These are phyloP conservation scores for cat (Felis catus) DNA, from an alignment of 2,113 vertebrate genomes.

Conservation along the genomic window DNA sequence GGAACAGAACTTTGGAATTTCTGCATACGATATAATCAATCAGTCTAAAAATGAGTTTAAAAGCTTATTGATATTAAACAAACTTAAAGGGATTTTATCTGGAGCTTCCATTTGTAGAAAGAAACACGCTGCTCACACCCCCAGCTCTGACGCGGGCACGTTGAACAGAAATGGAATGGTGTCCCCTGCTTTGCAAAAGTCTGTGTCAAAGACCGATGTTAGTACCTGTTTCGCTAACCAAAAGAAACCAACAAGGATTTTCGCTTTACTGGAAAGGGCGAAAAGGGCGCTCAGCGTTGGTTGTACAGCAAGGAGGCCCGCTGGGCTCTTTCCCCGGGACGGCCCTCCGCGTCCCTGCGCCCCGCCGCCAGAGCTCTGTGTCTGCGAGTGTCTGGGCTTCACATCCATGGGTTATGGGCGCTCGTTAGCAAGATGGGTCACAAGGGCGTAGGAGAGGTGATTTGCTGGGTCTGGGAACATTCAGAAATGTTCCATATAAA, in stretches of 20 bases:
- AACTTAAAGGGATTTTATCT: too few species aligned
- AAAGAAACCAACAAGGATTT: neutral
- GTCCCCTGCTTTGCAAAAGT: neutral
- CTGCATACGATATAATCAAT: neutral
- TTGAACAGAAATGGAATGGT: neutral
- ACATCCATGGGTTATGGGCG: neutral
- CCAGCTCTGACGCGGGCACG: too few species aligned
- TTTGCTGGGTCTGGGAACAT: neutral
- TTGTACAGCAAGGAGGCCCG: too few species aligned
- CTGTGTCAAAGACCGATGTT: neutral
- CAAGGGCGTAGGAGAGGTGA: neutral
- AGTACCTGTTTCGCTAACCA: neutral
- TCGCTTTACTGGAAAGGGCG: neutral
- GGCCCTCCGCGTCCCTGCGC: rapidly evolving
- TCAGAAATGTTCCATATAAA: too few species aligned
- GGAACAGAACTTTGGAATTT: neutral
- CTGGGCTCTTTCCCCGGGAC: neutral
- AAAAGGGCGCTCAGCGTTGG: neutral
- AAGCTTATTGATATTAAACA: too few species aligned
- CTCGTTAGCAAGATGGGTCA: neutral
- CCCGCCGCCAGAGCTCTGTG: neutral
- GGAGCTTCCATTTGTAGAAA: neutral
- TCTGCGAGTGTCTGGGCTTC: neutral
- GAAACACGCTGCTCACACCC: neutral
- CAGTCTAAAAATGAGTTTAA: neutral